These are phyloP conservation scores for Penaeus japonicus DNA, from an alignment of 1,140 invertebrate species.

Conservation along the genomic window DNA sequence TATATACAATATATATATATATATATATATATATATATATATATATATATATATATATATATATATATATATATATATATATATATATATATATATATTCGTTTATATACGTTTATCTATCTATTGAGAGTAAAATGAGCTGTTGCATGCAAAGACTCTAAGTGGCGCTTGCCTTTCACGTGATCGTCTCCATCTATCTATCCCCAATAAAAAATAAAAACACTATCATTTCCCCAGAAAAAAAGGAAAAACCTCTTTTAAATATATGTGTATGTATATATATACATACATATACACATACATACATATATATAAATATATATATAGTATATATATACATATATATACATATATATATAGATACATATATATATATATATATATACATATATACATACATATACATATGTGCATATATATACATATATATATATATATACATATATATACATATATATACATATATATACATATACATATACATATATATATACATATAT, in stretches of 20 bases:
- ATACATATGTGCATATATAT: neutral
- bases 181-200: too few relatives aligned
- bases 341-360: too few relatives aligned
- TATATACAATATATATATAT: neutral
- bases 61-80: neutral
- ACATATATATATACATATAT: neutral
- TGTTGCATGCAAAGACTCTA: too few relatives aligned
- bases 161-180: too few relatives aligned
- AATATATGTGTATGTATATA: neutral
- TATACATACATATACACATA: neutral
- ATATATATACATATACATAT: neutral
- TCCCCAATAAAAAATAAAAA: too few relatives aligned
- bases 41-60: conserved; percentile 6
- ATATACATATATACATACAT: neutral
- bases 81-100: neutral
- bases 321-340: too few relatives aligned
- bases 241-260: neutral
- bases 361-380: too few relatives aligned
- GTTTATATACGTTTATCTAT: neutral
- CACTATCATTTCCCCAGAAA: too few relatives aligned
- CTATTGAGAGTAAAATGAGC: too few relatives aligned
- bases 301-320: neutral
- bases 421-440: too few relatives aligned
- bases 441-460: neutral
- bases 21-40: neutral